A percentile compares a stretch with the other conserved stretches of the same genome.
Evolutionary conservation across 2,113 vertebrate species (phyloP).

Genomic region (Chaetops frenatus): DNA sequence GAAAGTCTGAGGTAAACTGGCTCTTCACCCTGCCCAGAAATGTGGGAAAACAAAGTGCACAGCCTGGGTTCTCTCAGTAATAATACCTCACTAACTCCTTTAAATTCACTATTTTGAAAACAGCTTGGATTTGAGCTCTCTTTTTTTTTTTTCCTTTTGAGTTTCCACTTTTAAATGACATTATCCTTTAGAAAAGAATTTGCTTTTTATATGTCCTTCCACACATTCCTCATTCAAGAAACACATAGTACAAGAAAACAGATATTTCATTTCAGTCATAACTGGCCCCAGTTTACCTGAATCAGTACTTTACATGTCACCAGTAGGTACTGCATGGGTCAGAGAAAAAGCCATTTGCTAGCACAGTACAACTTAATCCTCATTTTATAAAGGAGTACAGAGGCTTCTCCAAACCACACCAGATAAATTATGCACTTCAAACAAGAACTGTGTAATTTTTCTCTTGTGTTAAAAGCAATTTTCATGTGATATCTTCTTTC

Average conservation of each 20-base stretch:
- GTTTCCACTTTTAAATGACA: background rate
- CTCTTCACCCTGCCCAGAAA: background rate
- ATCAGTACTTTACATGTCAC: background rate
- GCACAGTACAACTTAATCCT: background rate
- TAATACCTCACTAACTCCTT: background rate
- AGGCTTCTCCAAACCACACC: background rate
- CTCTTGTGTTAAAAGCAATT: background rate
- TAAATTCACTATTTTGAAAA: background rate
- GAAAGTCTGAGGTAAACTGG: background rate
- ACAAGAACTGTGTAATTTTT: background rate
- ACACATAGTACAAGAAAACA: background rate
- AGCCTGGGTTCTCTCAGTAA: background rate
- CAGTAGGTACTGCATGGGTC: background rate
- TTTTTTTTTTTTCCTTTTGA: background rate
- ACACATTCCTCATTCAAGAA: background rate
- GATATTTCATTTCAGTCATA: background rate
- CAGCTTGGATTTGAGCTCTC: background rate
- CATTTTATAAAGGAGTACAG: background rate
- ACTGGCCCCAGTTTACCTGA: background rate
- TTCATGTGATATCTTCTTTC: background rate
- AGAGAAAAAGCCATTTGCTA: background rate
- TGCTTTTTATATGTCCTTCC: background rate
- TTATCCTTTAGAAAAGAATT: background rate
- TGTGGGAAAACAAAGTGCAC: background rate
- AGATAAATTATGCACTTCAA: background rate